Evolutionary conservation across 2,797 vertebrate genomes (phyloP).

Genomic region (Carcharodon carcharias): DNA sequence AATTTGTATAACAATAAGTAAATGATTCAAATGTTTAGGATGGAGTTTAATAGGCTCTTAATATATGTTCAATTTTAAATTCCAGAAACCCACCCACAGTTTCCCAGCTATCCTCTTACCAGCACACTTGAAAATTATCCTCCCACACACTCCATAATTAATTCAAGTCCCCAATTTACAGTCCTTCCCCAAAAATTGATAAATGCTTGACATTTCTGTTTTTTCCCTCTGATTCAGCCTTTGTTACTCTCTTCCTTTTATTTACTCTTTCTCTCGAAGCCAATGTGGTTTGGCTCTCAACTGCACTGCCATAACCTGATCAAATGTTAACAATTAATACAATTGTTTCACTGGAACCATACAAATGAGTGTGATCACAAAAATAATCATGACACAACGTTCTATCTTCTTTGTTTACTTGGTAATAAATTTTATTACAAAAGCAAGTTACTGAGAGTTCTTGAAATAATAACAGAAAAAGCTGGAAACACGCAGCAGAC

Average conservation of each 20-base stretch:
- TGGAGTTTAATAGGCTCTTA: background rate
- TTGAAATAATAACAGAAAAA: background rate
- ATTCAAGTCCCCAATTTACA: background rate
- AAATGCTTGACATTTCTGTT: background rate
- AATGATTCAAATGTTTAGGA: background rate
- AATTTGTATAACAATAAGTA: background rate
- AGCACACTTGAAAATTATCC: background rate
- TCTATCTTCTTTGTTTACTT: background rate
- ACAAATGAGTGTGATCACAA: background rate
- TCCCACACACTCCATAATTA: background rate
- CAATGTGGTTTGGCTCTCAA: background rate
- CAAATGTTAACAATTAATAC: background rate
- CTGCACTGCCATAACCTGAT: background rate
- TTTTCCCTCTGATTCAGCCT: background rate
- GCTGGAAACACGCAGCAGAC: background rate
- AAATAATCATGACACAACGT: background rate
- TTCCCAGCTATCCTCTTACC: background rate
- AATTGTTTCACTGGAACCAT: background rate
- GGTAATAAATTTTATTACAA: background rate
- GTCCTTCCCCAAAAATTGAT: background rate
- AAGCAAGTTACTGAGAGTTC: too few relatives aligned
- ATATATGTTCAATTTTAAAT: background rate
- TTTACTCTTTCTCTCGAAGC: background rate
- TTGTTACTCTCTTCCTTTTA: background rate
- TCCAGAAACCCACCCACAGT: background rate